A percentile compares a stretch with the other conserved stretches of the same genome.
Conservation (phyloP, 1,140 invertebrate species). For the Archegozetes longisetosus region DNA sequence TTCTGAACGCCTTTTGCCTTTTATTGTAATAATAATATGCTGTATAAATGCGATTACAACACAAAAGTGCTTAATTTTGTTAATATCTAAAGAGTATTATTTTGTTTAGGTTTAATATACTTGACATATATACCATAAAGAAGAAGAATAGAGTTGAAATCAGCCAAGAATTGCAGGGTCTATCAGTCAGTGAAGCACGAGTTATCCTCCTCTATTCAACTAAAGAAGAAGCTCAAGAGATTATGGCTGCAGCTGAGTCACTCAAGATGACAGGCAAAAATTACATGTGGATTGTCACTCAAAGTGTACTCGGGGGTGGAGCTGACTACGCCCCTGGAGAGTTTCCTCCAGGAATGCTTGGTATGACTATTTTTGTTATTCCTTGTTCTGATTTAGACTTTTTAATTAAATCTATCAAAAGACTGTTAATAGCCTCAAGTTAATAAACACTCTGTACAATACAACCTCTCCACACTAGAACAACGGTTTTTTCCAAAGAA, state of each 20-base stretch:
- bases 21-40: too few relatives aligned
- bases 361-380: conserved; percentile 46
- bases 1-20: too few relatives aligned
- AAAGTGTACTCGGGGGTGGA: conserved; percentile 63
- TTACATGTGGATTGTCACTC: conserved; percentile 93
- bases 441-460: too few relatives aligned
- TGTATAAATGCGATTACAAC: too few relatives aligned
- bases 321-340: conserved; percentile 46
- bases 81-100: too few relatives aligned
- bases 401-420: too few relatives aligned
- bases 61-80: too few relatives aligned
- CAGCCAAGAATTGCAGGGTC: conserved; percentile 30
- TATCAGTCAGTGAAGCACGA: conserved; percentile 76
- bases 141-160: conserved; percentile 13
- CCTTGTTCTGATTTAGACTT: too few relatives aligned
- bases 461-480: too few relatives aligned
- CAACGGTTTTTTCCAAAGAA: too few relatives aligned
- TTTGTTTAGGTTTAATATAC: conserved; percentile 18
- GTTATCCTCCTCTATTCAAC: conserved; percentile 86
- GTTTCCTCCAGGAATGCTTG: conserved; percentile 82
- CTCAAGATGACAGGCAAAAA: conserved; percentile 79
- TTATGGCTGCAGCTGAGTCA: conserved; percentile 58
- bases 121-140: conserved; percentile 20
- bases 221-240: conserved; percentile 63
- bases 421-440: too few relatives aligned